Conservation (phyloP, 2,113 vertebrate species). For the Eleginops maclovinus region DNA sequence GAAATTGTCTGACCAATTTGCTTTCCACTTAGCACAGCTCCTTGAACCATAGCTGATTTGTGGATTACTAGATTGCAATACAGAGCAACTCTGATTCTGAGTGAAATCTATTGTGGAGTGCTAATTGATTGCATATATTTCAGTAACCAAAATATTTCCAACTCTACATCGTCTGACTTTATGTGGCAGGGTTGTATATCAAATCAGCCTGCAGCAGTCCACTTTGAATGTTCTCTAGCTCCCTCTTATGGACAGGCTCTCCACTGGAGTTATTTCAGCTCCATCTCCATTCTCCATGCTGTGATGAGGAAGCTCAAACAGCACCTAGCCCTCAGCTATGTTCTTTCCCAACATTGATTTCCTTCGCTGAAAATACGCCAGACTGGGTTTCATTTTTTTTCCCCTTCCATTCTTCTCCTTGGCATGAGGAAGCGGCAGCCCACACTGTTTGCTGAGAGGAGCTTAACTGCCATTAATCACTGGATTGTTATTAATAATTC, state of each 20-base stretch:
- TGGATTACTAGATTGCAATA: slow-evolving; percentile 37
- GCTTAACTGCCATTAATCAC: slow-evolving; percentile 76
- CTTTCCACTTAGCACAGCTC: slow-evolving; percentile 3
- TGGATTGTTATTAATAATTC: slow-evolving; percentile 70
- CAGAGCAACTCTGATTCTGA: slow-evolving; percentile 14
- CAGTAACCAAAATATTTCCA: neutral
- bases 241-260: slow-evolving; percentile 78
- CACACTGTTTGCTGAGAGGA: slow-evolving; percentile 65
- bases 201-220: slow-evolving; percentile 27
- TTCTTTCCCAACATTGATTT: slow-evolving; percentile 75
- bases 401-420: slow-evolving; percentile 24
- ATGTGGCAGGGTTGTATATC: slow-evolving; percentile 44
- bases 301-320: slow-evolving; percentile 61
- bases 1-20: slow-evolving; percentile 11
- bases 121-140: slow-evolving; percentile 8
- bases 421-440: slow-evolving; percentile 53
- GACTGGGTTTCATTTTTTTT: slow-evolving; percentile 52
- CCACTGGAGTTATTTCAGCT: slow-evolving; percentile 54
- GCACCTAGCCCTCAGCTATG: slow-evolving; percentile 66
- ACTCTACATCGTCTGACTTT: neutral
- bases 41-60: slow-evolving; percentile 41
- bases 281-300: slow-evolving; percentile 47
- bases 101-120: neutral
- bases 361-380: slow-evolving; percentile 71
- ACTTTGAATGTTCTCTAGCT: slow-evolving; percentile 74